Evolutionary conservation across 1,140 invertebrate species (phyloP), one percentile per base, ranked within the genome.

Genomic region (Danaus plexippus): DNA sequence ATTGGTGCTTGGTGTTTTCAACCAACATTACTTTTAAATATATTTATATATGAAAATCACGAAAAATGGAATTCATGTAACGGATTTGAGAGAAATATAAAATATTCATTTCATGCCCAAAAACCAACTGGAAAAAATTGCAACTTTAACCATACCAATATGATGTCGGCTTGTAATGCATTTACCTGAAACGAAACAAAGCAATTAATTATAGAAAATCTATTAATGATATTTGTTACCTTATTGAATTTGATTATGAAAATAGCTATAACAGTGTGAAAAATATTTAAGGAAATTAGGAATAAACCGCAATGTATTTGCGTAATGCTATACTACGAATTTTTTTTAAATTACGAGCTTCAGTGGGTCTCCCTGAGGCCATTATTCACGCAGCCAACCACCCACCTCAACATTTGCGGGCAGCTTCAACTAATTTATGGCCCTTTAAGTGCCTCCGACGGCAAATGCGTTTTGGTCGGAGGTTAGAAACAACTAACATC

Each of bases 371-470:
- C 72, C 66, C 62, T 56, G 69, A 67, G 65, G 69, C 81, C 76
- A 85, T 85, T 82, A 85, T 52, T 85, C 79, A 84, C 78, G 69
- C 66, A 66, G 67, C 59, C 64, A 75, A 76, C 73, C 78, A 73
- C 75, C 78, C 73, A 82, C 75, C 77, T 80, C 70, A 71, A 70
- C 73, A 64, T 80, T 79, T 77, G 79, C 69, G 81, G 81, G 68
- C 72, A 79, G 71, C 75, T 65, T 62, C 69, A 64, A 63, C 73
- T 82, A 85, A 85, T 85, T 82, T 85, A 85, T 82, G 59, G 65
- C 66, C 69, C 73, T 78, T 76, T 80, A 78, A 84, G 75, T 81
- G 77, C 72, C 75, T 63, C 67, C 60, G 66, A 75, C 69, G 54
- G 67, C 60, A 61, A 68, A 64, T 66, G 61, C 62, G 59, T 43